Percentiles rank a stretch among this genome's conserved stretches.
phyloP scores from a whole-genome alignment of 2,797 vertebrate genomes.

The Centroberyx gerrardi region DNA sequence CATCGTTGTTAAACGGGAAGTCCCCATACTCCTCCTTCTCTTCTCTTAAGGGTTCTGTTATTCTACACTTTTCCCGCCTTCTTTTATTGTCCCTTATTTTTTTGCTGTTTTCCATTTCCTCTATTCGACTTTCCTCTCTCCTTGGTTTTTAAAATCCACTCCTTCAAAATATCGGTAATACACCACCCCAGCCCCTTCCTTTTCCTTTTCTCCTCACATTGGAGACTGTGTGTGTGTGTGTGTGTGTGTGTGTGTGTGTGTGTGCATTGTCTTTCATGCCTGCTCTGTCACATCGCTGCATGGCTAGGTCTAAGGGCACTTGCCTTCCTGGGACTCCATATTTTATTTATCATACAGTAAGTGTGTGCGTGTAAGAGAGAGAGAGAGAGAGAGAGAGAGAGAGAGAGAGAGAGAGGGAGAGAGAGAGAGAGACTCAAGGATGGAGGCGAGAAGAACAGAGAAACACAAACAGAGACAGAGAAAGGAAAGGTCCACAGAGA shows the following conservation, averaged over 20 bases:
- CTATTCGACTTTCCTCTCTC: neutral
- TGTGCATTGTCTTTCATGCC: conserved; percentile 25
- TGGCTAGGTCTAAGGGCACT: conserved; percentile 61
- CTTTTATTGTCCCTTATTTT: neutral
- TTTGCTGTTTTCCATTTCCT: conserved; percentile 7
- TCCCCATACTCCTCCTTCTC: neutral
- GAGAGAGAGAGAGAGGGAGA: neutral
- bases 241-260: conserved; percentile 4
- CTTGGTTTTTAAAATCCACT: neutral
- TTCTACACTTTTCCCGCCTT: neutral
- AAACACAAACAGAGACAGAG: conserved; percentile 8
- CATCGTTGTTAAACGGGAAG: neutral
- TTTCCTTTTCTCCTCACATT: conserved; percentile 9
- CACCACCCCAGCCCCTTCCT: neutral
- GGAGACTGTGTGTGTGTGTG: neutral
- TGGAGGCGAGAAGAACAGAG: conserved; percentile 23
- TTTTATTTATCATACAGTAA: conserved; percentile 74
- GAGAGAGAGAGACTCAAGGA: conserved; percentile 18
- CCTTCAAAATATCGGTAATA: neutral
- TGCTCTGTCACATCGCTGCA: conserved; percentile 41
- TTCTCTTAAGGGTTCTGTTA: neutral
- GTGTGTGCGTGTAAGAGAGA: conserved; percentile 13
- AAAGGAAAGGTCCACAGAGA: neutral
- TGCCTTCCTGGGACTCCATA: conserved; percentile 67
- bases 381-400: conserved; percentile 4